These are phyloP conservation scores for Cephus pygmeus DNA, from an alignment of 2,888 invertebrate species.

Conservation along the genomic window DNA sequence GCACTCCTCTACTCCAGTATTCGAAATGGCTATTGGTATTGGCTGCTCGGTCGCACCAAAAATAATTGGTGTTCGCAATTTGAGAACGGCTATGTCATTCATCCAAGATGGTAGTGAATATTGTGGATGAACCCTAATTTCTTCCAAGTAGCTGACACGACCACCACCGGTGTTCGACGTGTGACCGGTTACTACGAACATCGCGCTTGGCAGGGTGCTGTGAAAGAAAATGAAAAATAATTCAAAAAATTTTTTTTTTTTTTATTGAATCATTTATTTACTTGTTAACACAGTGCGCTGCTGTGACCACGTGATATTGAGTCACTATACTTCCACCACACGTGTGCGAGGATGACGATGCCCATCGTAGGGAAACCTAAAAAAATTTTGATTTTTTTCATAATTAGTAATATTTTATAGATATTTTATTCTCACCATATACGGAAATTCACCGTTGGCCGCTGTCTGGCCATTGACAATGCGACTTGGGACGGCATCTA, in stretches of 20 bases:
- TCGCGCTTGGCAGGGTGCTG: neutral
- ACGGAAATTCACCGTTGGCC: too few relatives aligned
- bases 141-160: conserved; percentile 10
- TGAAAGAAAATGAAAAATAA: neutral
- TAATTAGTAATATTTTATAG: too few relatives aligned
- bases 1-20: neutral
- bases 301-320: conserved; percentile 12
- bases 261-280: neutral
- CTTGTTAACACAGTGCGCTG: conserved; percentile 15
- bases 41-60: conserved; percentile 12
- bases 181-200: conserved; percentile 15
- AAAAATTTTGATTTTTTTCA: too few relatives aligned
- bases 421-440: too few relatives aligned
- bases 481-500: too few relatives aligned
- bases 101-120: neutral
- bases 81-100: conserved; percentile 15
- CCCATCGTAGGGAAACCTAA: too few relatives aligned
- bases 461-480: too few relatives aligned
- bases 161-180: conserved; percentile 10
- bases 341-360: too few relatives aligned
- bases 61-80: conserved; percentile 9
- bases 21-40: conserved; percentile 10
- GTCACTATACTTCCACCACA: conserved; percentile 1
- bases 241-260: neutral
- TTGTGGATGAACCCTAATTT: conserved; percentile 11